A percentile compares a stretch with the other conserved stretches of the same genome.
phyloP scores from a whole-genome alignment of 2,888 invertebrate species.

The Pristionchus arcanus region DNA sequence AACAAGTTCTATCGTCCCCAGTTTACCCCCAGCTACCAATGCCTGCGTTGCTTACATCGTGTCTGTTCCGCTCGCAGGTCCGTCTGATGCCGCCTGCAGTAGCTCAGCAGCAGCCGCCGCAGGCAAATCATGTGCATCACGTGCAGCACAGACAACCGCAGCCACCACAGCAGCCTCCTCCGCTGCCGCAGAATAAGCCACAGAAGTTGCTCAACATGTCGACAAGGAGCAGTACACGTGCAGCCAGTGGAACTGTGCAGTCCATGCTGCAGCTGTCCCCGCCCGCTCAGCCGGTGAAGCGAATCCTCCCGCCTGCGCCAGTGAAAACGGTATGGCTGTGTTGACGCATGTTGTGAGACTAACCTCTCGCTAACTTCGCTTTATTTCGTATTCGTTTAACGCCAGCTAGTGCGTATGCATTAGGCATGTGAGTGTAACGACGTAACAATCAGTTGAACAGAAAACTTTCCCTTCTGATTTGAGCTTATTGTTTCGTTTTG shows the following conservation, averaged over 20 bases:
- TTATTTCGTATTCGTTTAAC: background rate
- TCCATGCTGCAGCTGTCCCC: constrained; percentile 28
- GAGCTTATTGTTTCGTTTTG: background rate
- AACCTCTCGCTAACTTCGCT: constrained; percentile 28
- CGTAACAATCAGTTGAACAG: background rate
- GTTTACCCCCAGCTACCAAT: background rate
- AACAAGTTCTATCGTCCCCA: background rate
- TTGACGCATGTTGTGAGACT: constrained; percentile 1
- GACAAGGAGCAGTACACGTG: constrained; percentile 3
- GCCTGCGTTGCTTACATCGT: constrained; percentile 20
- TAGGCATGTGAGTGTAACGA: background rate
- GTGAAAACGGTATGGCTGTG: constrained; percentile 43
- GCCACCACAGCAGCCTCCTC: background rate
- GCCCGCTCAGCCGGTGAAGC: constrained; percentile 4
- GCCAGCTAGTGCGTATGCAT: background rate
- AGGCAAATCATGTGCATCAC: too few relatives aligned
- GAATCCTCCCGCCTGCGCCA: background rate
- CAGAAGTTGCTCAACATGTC: constrained; percentile 18
- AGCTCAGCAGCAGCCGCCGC: background rate
- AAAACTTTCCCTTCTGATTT: background rate
- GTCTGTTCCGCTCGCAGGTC: constrained; percentile 14
- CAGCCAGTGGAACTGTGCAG: background rate
- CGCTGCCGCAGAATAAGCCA: background rate
- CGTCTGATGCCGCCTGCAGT: background rate
- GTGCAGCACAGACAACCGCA: background rate